These are phyloP conservation scores for Drosophila sucinea DNA, from an alignment of 1,140 invertebrate genomes.

Conservation along the genomic window DNA sequence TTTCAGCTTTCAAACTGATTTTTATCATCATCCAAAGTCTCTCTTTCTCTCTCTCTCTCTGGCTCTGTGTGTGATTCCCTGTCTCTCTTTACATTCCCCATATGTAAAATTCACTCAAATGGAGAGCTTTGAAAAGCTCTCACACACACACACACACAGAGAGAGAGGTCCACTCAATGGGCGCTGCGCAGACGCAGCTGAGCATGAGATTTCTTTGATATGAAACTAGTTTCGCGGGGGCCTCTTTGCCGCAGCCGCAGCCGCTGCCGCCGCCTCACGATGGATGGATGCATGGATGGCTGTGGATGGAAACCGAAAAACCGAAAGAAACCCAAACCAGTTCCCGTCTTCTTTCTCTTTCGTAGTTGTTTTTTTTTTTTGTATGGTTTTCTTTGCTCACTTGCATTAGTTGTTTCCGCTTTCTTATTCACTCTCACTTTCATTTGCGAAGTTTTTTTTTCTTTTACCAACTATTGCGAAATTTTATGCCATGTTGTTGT, in stretches of 20 bases:
- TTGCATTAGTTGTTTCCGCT: constrained; percentile 82
- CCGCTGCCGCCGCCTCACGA: not conserved
- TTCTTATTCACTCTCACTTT: constrained; percentile 83
- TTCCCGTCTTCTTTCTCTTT: constrained; percentile 40
- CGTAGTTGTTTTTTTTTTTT: not conserved
- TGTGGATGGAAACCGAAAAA: constrained; percentile 22
- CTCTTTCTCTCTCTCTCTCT: not conserved
- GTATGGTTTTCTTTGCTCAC: constrained; percentile 58
- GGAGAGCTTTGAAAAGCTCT: not conserved
- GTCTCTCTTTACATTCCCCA: not conserved
- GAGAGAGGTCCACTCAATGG: constrained; percentile 37
- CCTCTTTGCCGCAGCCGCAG: constrained; percentile 35
- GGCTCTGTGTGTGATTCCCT: not conserved
- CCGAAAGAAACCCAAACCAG: constrained; percentile 64
- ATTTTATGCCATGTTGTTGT: constrained; percentile 56
- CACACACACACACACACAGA: not conserved
- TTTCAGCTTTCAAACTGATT: constrained; percentile 79
- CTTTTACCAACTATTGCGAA: constrained; percentile 70
- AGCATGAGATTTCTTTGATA: constrained; percentile 55
- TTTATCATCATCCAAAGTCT: constrained; percentile 49
- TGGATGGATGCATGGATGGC: not conserved
- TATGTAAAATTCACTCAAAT: constrained; percentile 47
- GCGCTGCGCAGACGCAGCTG: constrained; percentile 64
- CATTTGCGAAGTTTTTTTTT: constrained; percentile 63
- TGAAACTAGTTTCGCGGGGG: not conserved